Percentiles rank a stretch among this genome's conserved stretches.
These are phyloP conservation scores for Cyprinella venusta DNA, from an alignment of 2,797 vertebrate genomes.

Conservation along the genomic window DNA sequence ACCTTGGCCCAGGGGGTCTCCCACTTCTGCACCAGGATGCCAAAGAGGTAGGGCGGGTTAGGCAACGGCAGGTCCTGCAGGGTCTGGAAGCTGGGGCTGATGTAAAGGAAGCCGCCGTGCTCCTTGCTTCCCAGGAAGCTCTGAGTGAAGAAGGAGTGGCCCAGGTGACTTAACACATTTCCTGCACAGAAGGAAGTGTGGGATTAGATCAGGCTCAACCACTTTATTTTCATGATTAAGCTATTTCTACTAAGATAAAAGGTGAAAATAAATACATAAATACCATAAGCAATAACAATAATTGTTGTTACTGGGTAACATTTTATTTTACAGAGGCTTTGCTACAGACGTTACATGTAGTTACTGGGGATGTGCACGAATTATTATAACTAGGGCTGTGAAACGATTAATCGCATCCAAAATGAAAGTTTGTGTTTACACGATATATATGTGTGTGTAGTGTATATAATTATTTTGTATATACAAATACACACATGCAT, in stretches of 20 bases:
- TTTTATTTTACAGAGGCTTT: neutral
- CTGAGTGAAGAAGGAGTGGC: slow-evolving; percentile 97
- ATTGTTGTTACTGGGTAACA: too few relatives aligned
- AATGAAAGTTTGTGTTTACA: too few relatives aligned
- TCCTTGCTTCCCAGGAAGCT: slow-evolving; percentile 97
- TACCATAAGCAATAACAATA: neutral
- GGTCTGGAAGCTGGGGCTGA: slow-evolving; percentile 93
- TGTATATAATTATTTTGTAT: too few relatives aligned
- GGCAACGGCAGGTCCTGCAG: slow-evolving; percentile 95
- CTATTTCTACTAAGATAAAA: neutral
- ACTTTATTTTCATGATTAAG: neutral
- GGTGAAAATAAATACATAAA: neutral
- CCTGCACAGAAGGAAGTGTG: slow-evolving; percentile 72
- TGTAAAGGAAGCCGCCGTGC: slow-evolving; percentile 95
- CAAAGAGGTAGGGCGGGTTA: slow-evolving; percentile 94
- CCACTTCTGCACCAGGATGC: slow-evolving; percentile 98
- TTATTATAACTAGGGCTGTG: too few relatives aligned
- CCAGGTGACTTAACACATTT: slow-evolving; percentile 91
- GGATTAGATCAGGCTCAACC: neutral
- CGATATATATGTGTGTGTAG: too few relatives aligned
- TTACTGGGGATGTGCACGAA: neutral
- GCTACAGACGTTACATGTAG: neutral
- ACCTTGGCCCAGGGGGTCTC: slow-evolving; percentile 99
- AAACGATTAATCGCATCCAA: too few relatives aligned
- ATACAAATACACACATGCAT: too few relatives aligned